phyloP scores from a whole-genome alignment of 2,888 invertebrate species.

The Macrosoma leucophasiata region DNA sequence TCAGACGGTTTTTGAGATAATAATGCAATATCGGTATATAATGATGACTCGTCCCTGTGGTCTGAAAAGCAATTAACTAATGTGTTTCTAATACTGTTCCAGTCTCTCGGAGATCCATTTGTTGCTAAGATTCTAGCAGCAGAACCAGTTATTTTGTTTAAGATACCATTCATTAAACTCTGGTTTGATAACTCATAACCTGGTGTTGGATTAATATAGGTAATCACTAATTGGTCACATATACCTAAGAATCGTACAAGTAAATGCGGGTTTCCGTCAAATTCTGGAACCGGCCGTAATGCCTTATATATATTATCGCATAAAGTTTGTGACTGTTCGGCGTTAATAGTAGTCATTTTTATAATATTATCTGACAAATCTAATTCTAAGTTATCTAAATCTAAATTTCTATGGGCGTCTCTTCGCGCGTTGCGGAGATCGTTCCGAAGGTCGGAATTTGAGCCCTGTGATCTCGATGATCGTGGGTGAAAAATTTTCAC shows the following conservation, averaged over 20 bases:
- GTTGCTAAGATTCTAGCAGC: constrained; percentile 21
- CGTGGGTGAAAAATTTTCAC: constrained; percentile 4
- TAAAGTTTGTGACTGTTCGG: no score
- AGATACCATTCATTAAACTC: constrained; percentile 20
- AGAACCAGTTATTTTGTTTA: constrained; percentile 25
- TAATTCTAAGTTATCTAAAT: no score
- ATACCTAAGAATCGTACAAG: constrained; percentile 24
- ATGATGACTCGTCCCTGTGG: constrained; percentile 28
- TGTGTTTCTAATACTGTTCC: constrained; percentile 20
- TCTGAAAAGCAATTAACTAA: constrained; percentile 30
- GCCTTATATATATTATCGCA: constrained; percentile 11
- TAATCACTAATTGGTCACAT: constrained; percentile 23
- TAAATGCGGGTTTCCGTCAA: constrained; percentile 45
- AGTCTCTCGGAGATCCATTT: constrained; percentile 22
- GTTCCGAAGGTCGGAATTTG: constrained; percentile 6
- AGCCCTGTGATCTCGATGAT: constrained; percentile 7
- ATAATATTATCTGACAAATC: no score
- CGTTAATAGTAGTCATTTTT: no score
- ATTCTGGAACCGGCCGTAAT: constrained; percentile 61
- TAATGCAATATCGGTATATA: constrained; percentile 25
- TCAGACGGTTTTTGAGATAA: constrained; percentile 8
- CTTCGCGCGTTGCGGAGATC: constrained; percentile 3
- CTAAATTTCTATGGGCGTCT: constrained; percentile 5
- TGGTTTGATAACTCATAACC: constrained; percentile 15
- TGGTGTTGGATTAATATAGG: constrained; percentile 5